Evolutionary conservation across 2,888 invertebrate genomes (phyloP).

Genomic region (Drosophila suboccidentalis): DNA sequence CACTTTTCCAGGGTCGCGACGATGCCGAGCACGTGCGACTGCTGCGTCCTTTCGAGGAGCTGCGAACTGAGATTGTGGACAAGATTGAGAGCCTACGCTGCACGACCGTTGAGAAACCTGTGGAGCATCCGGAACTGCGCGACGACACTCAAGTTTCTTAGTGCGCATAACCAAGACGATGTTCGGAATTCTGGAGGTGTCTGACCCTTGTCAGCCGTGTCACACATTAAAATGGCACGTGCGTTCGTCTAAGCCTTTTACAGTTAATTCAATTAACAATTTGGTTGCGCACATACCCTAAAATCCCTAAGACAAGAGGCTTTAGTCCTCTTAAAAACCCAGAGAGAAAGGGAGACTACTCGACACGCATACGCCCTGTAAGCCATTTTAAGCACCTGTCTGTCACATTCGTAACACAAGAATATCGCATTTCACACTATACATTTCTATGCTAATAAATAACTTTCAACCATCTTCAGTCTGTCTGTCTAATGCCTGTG

Average conservation of each 20-base stretch:
- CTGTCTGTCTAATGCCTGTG: constrained; percentile 31
- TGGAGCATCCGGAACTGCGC: constrained; percentile 25
- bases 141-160: constrained; percentile 20
- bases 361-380: constrained; percentile 29
- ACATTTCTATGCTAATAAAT: constrained; percentile 66
- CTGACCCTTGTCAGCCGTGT: constrained; percentile 57
- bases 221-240: constrained; percentile 52
- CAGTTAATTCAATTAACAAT: constrained; percentile 70
- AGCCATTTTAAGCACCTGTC: constrained; percentile 20
- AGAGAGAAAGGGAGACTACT: background rate
- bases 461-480: constrained; percentile 48
- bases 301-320: constrained; percentile 9
- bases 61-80: constrained; percentile 88
- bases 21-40: constrained; percentile 94
- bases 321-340: constrained; percentile 18
- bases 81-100: constrained; percentile 86
- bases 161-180: background rate
- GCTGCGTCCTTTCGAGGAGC: constrained; percentile 90
- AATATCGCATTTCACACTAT: constrained; percentile 23
- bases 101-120: constrained; percentile 27
- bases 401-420: constrained; percentile 17
- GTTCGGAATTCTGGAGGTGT: constrained; percentile 1
- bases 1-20: constrained; percentile 95
- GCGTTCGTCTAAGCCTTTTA: constrained; percentile 54
- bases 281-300: constrained; percentile 22